A percentile compares a stretch with the other conserved stretches of the same genome.
These are phyloP conservation scores for Rhinoraja longicauda DNA, from an alignment of 2,797 vertebrate species.

Conservation along the genomic window DNA sequence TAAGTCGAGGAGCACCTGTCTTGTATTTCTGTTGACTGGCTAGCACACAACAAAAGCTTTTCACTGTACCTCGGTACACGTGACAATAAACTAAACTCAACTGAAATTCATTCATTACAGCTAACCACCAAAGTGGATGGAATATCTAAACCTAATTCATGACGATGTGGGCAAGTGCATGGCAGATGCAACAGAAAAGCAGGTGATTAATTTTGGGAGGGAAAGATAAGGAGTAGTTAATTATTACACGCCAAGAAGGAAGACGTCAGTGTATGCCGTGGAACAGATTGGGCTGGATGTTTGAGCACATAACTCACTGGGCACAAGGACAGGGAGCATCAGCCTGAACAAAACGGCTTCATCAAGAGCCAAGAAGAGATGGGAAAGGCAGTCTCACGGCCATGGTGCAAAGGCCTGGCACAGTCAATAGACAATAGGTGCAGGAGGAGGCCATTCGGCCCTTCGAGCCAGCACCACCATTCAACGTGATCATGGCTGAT, in stretches of 20 bases:
- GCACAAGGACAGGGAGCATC: neutral
- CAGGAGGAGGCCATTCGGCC: too few species aligned
- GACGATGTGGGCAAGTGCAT: neutral
- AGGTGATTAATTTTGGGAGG: neutral
- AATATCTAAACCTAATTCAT: neutral
- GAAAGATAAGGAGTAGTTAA: too few species aligned
- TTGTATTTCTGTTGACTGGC: too few species aligned
- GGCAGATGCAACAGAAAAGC: neutral
- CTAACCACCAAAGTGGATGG: neutral
- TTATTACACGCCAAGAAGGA: too few species aligned
- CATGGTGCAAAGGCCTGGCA: neutral
- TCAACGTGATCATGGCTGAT: too few species aligned
- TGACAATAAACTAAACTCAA: too few species aligned
- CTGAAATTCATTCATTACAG: too few species aligned
- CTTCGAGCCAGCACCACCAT: too few species aligned
- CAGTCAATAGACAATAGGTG: too few species aligned
- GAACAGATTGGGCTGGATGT: neutral
- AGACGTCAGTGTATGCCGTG: neutral
- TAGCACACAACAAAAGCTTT: too few species aligned
- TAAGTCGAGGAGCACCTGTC: too few species aligned
- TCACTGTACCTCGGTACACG: too few species aligned
- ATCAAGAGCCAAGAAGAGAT: neutral
- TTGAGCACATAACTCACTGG: neutral
- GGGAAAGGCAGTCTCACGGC: neutral
- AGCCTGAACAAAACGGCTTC: neutral